Percentiles rank a stretch among this genome's conserved stretches.
These are phyloP conservation scores for Pitta sordida DNA, from an alignment of 2,113 vertebrate species.

Conservation along the genomic window DNA sequence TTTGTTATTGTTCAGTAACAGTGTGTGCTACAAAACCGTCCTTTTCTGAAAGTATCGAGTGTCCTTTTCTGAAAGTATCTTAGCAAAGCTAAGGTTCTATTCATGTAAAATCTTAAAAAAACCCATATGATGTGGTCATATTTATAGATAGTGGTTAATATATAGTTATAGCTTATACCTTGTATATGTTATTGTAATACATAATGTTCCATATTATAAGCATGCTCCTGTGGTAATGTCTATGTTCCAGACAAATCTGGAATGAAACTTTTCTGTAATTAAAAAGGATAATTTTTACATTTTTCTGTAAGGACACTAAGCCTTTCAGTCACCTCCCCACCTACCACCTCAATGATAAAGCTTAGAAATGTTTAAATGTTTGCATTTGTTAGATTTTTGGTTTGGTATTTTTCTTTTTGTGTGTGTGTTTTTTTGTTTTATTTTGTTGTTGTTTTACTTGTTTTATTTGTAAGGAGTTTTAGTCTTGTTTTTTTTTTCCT, in stretches of 20 bases:
- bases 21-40: not conserved
- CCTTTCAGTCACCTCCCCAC: not conserved
- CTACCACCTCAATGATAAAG: not conserved
- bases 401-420: not conserved
- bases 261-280: not conserved
- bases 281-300: not conserved
- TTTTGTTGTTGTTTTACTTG: not conserved
- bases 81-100: not conserved
- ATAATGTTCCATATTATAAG: not conserved
- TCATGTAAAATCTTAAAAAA: not conserved
- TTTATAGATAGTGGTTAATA: not conserved
- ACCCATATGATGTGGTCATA: not conserved
- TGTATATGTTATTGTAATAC: not conserved
- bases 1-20: not conserved
- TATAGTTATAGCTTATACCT: not conserved
- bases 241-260: not conserved
- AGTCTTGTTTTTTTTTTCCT: not conserved
- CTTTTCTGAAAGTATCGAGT: not conserved
- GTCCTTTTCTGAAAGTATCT: not conserved
- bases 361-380: not conserved
- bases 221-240: rapidly evolving
- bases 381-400: not conserved
- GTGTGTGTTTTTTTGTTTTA: not conserved
- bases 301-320: not conserved
- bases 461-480: not conserved